Conservation (phyloP, 2,888 invertebrate species). For the Flexamia atlantica region DNA sequence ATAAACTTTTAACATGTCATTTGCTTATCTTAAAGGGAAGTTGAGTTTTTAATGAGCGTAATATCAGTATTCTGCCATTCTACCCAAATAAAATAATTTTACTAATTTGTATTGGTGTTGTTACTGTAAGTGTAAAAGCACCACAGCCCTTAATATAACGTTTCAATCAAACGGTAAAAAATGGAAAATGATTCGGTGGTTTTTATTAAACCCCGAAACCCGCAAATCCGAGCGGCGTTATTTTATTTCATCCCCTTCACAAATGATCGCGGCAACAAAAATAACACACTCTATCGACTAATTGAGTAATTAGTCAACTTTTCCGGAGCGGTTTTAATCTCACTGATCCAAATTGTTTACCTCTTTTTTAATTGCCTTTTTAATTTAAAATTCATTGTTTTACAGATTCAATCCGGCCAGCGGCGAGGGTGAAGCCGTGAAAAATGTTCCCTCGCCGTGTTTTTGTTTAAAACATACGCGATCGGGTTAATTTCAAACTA, state of each 20-base stretch:
- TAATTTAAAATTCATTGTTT: constrained; percentile 60
- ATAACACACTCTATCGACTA: constrained; percentile 52
- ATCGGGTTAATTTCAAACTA: no score
- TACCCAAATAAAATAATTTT: no score
- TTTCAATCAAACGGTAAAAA: constrained; percentile 18
- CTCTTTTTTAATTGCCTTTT: constrained; percentile 58
- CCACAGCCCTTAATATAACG: not conserved
- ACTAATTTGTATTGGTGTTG: no score
- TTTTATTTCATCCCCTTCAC: constrained; percentile 52
- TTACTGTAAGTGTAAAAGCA: no score
- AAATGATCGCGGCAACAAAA: constrained; percentile 39
- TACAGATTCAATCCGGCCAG: not conserved
- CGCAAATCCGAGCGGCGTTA: constrained; percentile 17
- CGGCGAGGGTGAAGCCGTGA: not conserved
- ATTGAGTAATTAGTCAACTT: constrained; percentile 59
- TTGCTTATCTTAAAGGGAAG: no score
- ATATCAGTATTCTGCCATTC: no score
- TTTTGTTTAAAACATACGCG: no score
- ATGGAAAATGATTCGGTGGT: not conserved
- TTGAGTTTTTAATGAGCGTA: no score
- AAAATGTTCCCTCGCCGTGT: no score
- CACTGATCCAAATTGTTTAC: constrained; percentile 51
- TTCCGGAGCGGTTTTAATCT: constrained; percentile 57
- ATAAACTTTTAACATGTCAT: no score
- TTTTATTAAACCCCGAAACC: not conserved